These are phyloP conservation scores for Lampropteryx suffumata DNA, from an alignment of 2,888 invertebrate species.

Conservation along the genomic window DNA sequence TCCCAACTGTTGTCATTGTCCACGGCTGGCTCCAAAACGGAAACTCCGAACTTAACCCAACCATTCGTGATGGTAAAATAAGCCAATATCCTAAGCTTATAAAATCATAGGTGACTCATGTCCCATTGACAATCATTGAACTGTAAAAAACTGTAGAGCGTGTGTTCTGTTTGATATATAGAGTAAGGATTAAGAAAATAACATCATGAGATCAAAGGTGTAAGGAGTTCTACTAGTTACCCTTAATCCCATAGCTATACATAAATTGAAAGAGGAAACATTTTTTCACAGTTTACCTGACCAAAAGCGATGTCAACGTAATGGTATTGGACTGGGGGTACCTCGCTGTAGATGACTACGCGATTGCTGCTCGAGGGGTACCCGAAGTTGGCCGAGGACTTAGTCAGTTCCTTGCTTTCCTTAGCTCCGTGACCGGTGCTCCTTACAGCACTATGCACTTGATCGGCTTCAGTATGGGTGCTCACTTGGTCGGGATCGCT, in stretches of 20 bases:
- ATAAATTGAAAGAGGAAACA: no score
- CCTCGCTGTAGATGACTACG: slow-evolving; percentile 52
- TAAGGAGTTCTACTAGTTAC: no score
- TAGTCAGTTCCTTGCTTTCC: slow-evolving; percentile 64
- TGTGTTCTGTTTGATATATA: no score
- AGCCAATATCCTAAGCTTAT: no score
- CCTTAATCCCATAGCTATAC: no score
- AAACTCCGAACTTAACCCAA: slow-evolving; percentile 47
- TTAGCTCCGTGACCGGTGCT: slow-evolving; percentile 51
- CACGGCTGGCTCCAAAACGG: slow-evolving; percentile 61
- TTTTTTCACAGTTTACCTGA: slow-evolving; percentile 51
- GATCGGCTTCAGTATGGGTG: slow-evolving; percentile 75
- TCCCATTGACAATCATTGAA: no score
- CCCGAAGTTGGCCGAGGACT: slow-evolving; percentile 66
- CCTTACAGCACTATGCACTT: slow-evolving; percentile 59
- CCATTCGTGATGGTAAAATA: slow-evolving; percentile 2
- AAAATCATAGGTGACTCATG: no score
- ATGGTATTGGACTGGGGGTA: slow-evolving; percentile 69
- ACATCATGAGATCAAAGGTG: no score
- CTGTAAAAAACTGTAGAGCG: no score
- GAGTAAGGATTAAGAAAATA: no score
- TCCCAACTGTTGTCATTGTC: slow-evolving; percentile 49
- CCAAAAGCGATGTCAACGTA: slow-evolving; percentile 58
- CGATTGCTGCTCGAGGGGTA: slow-evolving; percentile 56
- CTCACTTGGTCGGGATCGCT: slow-evolving; percentile 70